phyloP scores from a whole-genome alignment of 2,113 vertebrate species.

The human (Homo sapiens) region GRCh38 chr15:99951501-99952000 shows the following conservation, averaged over 20 bases:
- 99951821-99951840: conserved; percentile 52
- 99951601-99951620: neutral
- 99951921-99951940: neutral
- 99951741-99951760: conserved; percentile 58
- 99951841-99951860: neutral
- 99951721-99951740: conserved; percentile 59
- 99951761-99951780: conserved; percentile 54
- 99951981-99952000: neutral
- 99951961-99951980: neutral
- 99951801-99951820: conserved; percentile 20
- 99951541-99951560: neutral
- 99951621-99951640: conserved; percentile 71
- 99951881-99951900: conserved; percentile 34
- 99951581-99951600: conserved; percentile 32
- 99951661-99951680: conserved; percentile 50
- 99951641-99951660: conserved; percentile 52
- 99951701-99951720: neutral
- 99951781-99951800: conserved; percentile 38
- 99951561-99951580: conserved; percentile 31
- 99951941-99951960: neutral
- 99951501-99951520: conserved; percentile 43
- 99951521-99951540: conserved; percentile 37
- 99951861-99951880: conserved; percentile 61
- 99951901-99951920: neutral
- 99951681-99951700: conserved; percentile 51